phyloP scores from a whole-genome alignment of 1,140 invertebrate genomes.

The Drosophila albomicans region DNA sequence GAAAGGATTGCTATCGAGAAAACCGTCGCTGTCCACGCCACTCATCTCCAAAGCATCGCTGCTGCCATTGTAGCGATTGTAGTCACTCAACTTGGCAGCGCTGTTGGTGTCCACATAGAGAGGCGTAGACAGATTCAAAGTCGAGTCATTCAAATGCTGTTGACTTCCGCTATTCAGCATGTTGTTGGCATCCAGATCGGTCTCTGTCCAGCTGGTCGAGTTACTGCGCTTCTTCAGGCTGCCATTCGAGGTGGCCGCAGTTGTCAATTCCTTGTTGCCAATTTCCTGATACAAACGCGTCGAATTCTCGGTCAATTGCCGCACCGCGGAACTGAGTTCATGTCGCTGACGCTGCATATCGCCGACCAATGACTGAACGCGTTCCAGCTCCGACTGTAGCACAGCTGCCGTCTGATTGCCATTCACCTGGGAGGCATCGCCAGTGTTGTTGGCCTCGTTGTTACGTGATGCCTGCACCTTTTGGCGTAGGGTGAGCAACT shows the following conservation, averaged over 20 bases:
- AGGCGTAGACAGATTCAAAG: constrained; percentile 83
- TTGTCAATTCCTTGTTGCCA: constrained; percentile 74
- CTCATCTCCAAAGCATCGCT: constrained; percentile 79
- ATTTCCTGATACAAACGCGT: constrained; percentile 84
- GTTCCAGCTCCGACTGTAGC: constrained; percentile 92
- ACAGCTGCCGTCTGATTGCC: constrained; percentile 87
- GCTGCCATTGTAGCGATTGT: constrained; percentile 77
- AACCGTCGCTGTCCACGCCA: constrained; percentile 85
- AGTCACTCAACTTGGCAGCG: constrained; percentile 69
- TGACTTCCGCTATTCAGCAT: constrained; percentile 74
- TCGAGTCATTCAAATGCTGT: constrained; percentile 71
- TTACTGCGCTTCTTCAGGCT: constrained; percentile 85
- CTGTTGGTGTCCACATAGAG: constrained; percentile 86
- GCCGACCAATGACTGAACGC: constrained; percentile 93
- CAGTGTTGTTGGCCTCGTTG: constrained; percentile 30
- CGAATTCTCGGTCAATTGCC: constrained; percentile 92
- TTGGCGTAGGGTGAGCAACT: constrained; percentile 92
- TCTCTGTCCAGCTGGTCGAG: constrained; percentile 92
- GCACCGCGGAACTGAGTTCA: constrained; percentile 92
- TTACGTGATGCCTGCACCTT: constrained; percentile 91
- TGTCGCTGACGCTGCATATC: constrained; percentile 93
- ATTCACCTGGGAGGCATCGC: constrained; percentile 69
- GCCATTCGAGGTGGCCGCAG: constrained; percentile 64
- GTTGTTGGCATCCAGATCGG: constrained; percentile 93
- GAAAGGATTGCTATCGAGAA: constrained; percentile 85